These are phyloP conservation scores for Linnaemya vulpina DNA, from an alignment of 2,888 invertebrate species.

Conservation along the genomic window DNA sequence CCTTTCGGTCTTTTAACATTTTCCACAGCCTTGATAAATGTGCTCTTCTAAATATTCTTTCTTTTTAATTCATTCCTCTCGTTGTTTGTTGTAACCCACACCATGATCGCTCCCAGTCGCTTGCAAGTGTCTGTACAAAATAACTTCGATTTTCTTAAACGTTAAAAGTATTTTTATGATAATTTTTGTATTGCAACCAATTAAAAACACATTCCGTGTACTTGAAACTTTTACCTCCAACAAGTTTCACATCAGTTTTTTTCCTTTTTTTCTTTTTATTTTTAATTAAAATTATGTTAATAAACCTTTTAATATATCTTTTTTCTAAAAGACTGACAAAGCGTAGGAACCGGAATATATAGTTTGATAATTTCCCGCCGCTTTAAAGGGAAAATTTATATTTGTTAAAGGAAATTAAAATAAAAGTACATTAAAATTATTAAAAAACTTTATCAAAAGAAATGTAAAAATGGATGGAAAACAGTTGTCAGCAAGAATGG, in stretches of 20 bases:
- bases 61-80: not conserved
- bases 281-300: slow-evolving; percentile 31
- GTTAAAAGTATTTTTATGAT: slow-evolving; percentile 30
- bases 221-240: slow-evolving; percentile 19
- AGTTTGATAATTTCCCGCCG: not conserved
- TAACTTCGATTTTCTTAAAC: slow-evolving; percentile 12
- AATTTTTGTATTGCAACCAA: slow-evolving; percentile 47
- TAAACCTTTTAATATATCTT: slow-evolving; percentile 8
- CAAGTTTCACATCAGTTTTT: slow-evolving; percentile 33
- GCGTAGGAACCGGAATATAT: not conserved
- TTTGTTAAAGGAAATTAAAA: slow-evolving; percentile 15
- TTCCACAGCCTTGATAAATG: slow-evolving; percentile 26
- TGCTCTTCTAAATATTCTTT: slow-evolving; percentile 14
- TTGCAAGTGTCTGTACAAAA: not conserved
- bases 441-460: slow-evolving; percentile 6
- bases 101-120: not conserved
- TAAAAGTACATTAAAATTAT: slow-evolving; percentile 15
- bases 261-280: not conserved
- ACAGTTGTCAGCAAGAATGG: too few relatives aligned
- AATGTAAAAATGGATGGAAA: too few relatives aligned
- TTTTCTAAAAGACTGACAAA: not conserved
- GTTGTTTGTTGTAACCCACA: not conserved
- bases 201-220: slow-evolving; percentile 42
- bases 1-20: not conserved
- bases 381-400: not conserved